Base-by-base conservation (phyloP, 2,113 vertebrate genomes). In the Sporophila hypoxantha region DNA sequence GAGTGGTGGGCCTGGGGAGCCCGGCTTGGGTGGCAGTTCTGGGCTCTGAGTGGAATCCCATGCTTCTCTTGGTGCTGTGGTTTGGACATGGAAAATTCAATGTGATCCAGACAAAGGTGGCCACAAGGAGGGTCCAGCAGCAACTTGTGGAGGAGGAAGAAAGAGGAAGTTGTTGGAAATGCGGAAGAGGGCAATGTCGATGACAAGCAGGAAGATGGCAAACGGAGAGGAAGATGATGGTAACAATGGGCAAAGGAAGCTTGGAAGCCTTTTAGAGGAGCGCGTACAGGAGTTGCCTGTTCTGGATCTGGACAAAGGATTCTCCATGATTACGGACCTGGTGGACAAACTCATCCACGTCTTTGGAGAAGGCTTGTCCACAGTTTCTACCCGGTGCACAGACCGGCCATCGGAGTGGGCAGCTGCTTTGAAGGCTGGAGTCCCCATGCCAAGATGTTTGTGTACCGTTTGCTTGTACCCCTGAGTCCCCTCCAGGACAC, bases 81-180 rank as follows among this genome's bases (percentile, higher is more conserved):
- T 36, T 53, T 29, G 32, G 32, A 22, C 15, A 44, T 4, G 8
- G 32, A 64, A 30, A 36, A 36, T 11, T 10, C 14, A 4, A 18
- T 0, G 3, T 0, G 1, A 21, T 19, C 29, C 17, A n/a, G 44
- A 39, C 17, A 21, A 26, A 8, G 4, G 22, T 20, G 34, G 13
- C 36, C 34, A 61, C 6, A 26, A 60, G 71, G n/a, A 47, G 12
- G 12, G 26, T 47, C 20, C 20, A 32, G 20, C n/a, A 74, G 20
- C 20, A 47, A 25, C 16, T 17, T 22, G n/a, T 39, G 29, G 10
- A 76, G 17, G 15, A 62, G 9, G 22, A 76, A 19, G 34, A 26
- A 39, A 8, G 37, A 26, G 0, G 8, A 11, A 29, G 0, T n/a
- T 6, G 8, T 14, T 62, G 30, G 18, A 50, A 27, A 17, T 17